Evolutionary conservation across 2,113 vertebrate species (phyloP).

Genomic region (Bostrychus sinensis): DNA sequence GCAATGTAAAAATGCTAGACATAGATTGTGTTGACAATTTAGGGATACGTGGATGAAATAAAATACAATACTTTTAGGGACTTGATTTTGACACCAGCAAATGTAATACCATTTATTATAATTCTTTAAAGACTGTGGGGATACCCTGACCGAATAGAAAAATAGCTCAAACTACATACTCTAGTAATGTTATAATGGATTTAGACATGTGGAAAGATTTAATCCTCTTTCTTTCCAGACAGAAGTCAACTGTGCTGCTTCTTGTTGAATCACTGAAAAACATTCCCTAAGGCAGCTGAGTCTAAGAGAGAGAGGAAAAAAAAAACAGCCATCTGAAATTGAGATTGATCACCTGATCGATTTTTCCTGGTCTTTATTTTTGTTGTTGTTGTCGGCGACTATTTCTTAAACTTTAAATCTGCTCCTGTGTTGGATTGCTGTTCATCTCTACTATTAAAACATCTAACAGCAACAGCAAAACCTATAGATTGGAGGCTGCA

Average conservation of each 20-base stretch:
- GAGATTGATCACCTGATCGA: constrained; percentile 81
- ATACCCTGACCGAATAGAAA: not conserved
- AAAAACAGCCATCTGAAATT: constrained; percentile 67
- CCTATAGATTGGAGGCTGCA: constrained; percentile 51
- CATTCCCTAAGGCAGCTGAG: constrained; percentile 51
- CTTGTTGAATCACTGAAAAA: constrained; percentile 58
- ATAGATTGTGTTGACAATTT: too few species aligned
- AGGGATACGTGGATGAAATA: too few species aligned
- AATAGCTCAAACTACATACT: too few species aligned
- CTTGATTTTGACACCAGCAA: too few species aligned
- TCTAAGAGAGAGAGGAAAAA: constrained; percentile 20
- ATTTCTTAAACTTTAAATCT: constrained; percentile 65
- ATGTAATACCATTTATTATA: too few species aligned
- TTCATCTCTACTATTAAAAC: constrained; percentile 67
- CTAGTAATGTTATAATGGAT: not conserved
- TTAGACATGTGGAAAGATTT: not conserved
- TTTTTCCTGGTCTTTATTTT: constrained; percentile 54
- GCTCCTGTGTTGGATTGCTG: constrained; percentile 44
- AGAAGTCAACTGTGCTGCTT: constrained; percentile 18
- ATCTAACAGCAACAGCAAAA: constrained; percentile 61
- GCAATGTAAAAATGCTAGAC: too few species aligned
- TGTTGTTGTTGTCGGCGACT: constrained; percentile 23
- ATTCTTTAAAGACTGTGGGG: not conserved
- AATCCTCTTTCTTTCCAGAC: not conserved
- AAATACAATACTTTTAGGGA: too few species aligned